Base-by-base conservation (phyloP, 2,888 invertebrate species). In the Leucophora obtusa region DNA sequence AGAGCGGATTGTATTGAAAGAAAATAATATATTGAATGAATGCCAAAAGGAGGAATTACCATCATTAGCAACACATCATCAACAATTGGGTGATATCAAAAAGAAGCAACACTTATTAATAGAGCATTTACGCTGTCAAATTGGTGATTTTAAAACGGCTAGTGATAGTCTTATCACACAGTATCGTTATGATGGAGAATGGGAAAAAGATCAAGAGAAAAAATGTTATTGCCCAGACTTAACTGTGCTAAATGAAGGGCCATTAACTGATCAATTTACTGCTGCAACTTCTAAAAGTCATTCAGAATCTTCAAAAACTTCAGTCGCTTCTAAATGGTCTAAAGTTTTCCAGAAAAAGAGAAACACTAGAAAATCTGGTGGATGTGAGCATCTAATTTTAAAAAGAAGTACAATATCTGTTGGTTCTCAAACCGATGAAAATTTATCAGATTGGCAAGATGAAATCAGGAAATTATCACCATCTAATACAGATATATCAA, bases 71-170 rank as follows among this genome's bases (percentile, higher is more conserved):
- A 76, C 81, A 4, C 87, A 89, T 11, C 58, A 85, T 0, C 43
- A 70, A 0, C 69, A 72, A 14, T 60, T 88, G 83, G 87, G 87
- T 1, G 82, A 86, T 33, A 84, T 87, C 15, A 84, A 86, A 0
- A 21, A 24, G 0, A 85, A 85, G 15, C 88, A 88, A 74, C 69
- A 62, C 0, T 43, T 72, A 14, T 84, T 89, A 15, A 83, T 89
- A 3, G 21, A 69, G 0, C 80, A 82, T 15, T 28, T 89, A 2
- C 83, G 88, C 4, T 38, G 66, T 8, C 83, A 82, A 9, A 82
- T 88, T 11, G 68, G 60, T 0, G 76, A 75, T 53, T 79, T 88
- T 35, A 21, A 69, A 50, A 15, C 53, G 28, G 71, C 71, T 1
- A 70, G 47, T 18, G 54, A 56, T 35, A 43, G 18, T n/a, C 35